Conservation (phyloP, 2,797 vertebrate genomes). For the Cryptoblepharus egeriae region DNA sequence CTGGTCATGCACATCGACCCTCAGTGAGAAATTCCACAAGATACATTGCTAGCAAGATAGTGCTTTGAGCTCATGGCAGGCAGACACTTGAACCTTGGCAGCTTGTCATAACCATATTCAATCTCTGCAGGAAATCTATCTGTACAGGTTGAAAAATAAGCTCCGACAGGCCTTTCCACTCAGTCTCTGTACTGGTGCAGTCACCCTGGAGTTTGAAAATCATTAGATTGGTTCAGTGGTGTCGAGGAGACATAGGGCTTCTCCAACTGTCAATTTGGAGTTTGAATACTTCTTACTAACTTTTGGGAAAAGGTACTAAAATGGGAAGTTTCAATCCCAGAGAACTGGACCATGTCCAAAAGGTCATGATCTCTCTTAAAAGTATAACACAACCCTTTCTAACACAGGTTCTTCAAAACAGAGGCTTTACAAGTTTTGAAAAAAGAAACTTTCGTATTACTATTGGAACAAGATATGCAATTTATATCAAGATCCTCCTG, state of each 20-base stretch:
- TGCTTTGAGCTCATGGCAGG: not conserved
- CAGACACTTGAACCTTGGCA: not conserved
- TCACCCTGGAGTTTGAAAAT: not conserved
- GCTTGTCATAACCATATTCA: not conserved
- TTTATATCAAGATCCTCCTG: conserved; percentile 23
- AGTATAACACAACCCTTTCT: not conserved
- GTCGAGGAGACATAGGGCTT: not conserved
- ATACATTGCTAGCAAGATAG: not conserved
- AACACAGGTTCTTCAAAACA: conserved; percentile 25
- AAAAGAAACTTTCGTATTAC: not conserved
- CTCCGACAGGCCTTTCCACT: not conserved
- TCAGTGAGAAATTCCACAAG: not conserved
- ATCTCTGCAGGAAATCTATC: not conserved
- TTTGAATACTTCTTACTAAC: not conserved
- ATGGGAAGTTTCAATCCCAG: not conserved
- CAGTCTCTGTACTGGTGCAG: not conserved
- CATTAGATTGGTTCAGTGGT: not conserved
- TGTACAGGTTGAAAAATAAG: not conserved
- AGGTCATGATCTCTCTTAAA: not conserved
- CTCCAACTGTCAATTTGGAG: not conserved
- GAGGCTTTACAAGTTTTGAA: not conserved
- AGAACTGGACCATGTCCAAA: accelerated
- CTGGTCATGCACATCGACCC: not conserved
- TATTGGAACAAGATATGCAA: conserved; percentile 8
- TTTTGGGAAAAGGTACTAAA: not conserved